A percentile compares a stretch with the other conserved stretches of the same genome.
These are phyloP conservation scores for Tenrec ecaudatus DNA, from an alignment of 2,113 vertebrate genomes.

Conservation along the genomic window DNA sequence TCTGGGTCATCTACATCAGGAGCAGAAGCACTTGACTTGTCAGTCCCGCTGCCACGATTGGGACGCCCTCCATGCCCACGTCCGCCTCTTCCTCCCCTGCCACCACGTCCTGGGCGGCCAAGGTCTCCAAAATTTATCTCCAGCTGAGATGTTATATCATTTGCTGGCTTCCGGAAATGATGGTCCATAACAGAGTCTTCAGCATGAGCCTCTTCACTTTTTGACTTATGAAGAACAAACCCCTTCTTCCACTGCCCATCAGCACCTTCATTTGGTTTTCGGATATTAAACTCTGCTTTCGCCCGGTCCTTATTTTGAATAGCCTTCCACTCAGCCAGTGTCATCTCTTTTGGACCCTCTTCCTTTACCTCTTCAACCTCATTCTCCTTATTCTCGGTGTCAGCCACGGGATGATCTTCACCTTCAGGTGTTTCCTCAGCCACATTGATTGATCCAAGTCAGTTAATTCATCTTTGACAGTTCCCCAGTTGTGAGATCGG, in stretches of 20 bases:
- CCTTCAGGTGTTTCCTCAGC: slow-evolving; percentile 97
- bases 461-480: slow-evolving; percentile 97
- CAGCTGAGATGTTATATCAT: slow-evolving; percentile 99
- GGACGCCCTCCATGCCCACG: slow-evolving; percentile 94
- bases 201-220: slow-evolving; percentile 93
- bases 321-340: slow-evolving; percentile 99
- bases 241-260: slow-evolving; percentile 98
- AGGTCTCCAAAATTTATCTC: slow-evolving; percentile 99
- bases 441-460: slow-evolving; percentile 96
- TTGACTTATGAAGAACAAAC: slow-evolving; percentile 98
- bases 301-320: slow-evolving; percentile 98
- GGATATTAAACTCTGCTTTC: slow-evolving; percentile 99
- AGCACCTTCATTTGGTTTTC: slow-evolving; percentile 97
- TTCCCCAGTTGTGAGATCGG: slow-evolving; percentile 99
- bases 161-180: slow-evolving; percentile 99
- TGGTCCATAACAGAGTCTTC: slow-evolving; percentile 95
- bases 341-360: slow-evolving; percentile 99
- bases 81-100: slow-evolving; percentile 94
- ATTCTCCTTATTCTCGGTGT: slow-evolving; percentile 99
- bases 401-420: slow-evolving; percentile 96
- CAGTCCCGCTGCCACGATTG: slow-evolving; percentile 93
- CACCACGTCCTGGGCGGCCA: slow-evolving; percentile 96
- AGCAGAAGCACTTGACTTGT: slow-evolving; percentile 97
- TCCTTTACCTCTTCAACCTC: slow-evolving; percentile 98
- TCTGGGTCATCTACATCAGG: slow-evolving; percentile 99